Percentiles rank a stretch among this genome's conserved stretches.
Conservation (phyloP, 2,888 invertebrate species). For the Eupithecia subfuscata region DNA sequence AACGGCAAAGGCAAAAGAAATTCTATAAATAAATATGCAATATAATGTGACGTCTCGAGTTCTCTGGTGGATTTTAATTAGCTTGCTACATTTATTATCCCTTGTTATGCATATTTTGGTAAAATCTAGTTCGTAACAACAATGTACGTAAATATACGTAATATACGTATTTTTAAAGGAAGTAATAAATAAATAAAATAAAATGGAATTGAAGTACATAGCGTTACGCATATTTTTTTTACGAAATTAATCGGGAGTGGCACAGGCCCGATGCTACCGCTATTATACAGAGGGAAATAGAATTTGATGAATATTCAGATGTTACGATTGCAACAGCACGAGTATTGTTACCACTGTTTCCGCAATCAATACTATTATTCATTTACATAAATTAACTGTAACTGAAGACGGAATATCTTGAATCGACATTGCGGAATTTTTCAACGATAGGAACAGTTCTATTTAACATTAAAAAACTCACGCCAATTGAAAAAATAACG, state of each 20-base stretch:
- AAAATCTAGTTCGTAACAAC: no score
- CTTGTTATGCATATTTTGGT: no score
- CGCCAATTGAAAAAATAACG: no score
- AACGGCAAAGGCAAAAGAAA: background rate
- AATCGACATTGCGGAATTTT: conserved; percentile 6
- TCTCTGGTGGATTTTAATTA: no score
- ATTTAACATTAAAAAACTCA: no score
- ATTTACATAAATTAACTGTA: conserved; percentile 43
- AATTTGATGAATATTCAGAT: conserved; percentile 44
- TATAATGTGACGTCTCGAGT: no score
- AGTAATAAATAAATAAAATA: no score
- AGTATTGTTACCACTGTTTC: conserved; percentile 42
- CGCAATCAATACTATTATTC: conserved; percentile 40
- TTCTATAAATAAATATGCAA: background rate
- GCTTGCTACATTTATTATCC: no score
- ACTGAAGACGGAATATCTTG: conserved; percentile 22
- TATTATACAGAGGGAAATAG: conserved; percentile 41
- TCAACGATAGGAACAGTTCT: background rate
- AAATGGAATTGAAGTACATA: background rate
- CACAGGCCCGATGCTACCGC: conserved; percentile 18
- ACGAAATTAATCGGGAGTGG: conserved; percentile 9
- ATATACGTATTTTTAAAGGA: no score
- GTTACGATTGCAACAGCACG: conserved; percentile 37
- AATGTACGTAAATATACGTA: no score
- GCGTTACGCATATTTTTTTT: background rate